phyloP scores from a whole-genome alignment of 2,113 vertebrate species.

The Chloroceryle aenea region DNA sequence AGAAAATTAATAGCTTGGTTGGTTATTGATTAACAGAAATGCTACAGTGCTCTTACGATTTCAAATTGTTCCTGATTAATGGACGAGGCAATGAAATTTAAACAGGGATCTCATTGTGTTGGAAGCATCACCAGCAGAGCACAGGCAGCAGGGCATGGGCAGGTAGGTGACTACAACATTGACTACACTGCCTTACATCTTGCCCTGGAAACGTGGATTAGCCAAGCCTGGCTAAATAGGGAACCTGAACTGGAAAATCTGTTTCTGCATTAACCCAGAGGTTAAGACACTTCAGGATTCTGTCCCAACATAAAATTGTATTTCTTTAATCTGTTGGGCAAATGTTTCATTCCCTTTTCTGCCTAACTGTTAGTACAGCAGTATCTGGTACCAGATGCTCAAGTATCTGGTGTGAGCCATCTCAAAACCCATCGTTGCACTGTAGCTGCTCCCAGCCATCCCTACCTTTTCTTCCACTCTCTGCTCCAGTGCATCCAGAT shows the following conservation, averaged over 20 bases:
- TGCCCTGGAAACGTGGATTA: background rate
- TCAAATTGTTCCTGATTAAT: conserved; percentile 32
- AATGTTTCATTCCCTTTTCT: background rate
- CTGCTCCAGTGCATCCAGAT: background rate
- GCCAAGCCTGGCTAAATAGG: background rate
- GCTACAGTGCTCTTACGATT: conserved; percentile 1
- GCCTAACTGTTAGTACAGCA: background rate
- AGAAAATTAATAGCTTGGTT: background rate
- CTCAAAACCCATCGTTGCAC: background rate
- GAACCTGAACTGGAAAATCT: background rate
- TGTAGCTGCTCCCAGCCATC: background rate
- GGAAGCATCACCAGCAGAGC: background rate
- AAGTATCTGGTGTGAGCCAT: background rate
- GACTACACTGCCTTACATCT: background rate
- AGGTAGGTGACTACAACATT: background rate
- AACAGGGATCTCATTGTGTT: background rate
- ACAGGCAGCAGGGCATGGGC: background rate
- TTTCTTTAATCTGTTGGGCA: background rate
- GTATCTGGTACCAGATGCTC: too few relatives aligned
- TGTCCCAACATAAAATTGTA: background rate
- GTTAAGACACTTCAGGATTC: background rate
- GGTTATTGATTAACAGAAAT: conserved; percentile 49
- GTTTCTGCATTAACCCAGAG: background rate
- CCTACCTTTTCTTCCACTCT: background rate
- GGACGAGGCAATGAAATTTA: background rate